Base-by-base conservation (phyloP, 2,797 vertebrate species). In the Anisognathus igniventris region DNA sequence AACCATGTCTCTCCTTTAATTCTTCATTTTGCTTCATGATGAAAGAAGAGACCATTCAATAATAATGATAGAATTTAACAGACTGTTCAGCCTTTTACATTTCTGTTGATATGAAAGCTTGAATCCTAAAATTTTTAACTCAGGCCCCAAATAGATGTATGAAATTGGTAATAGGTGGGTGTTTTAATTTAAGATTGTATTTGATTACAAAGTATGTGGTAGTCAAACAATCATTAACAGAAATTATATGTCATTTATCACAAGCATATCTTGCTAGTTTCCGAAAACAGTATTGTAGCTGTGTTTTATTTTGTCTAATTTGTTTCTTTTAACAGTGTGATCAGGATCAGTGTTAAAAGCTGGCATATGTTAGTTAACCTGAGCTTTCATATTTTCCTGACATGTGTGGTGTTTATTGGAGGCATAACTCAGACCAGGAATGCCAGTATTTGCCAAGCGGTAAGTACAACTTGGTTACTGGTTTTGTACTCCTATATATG, bases 351-450 rank as follows among this genome's bases (percentile, higher is more conserved):
- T 95, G 98, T 98, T 67, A 99, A 99, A 97, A 99, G 98, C 93
- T 99, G 99, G 99, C 99, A 99, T 97, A 99, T 99, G 99, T 96
- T 99, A 90, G 98, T 99, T 95, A 99, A 99, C 97, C 97, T 99
- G 90, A 99, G 98, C 91, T 98, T 99, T 94, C 99, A 99, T 97
- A 97, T 99, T 92, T 98, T 99, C 91, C 98, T 99, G 97, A 99
- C 99, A 20, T 99, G 99, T 37, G 98, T 97, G 64, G 98, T 99
- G 88, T 99, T 99, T 79, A 97, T 99, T 37, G 99, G 98, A 47
- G 99, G 99, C 83, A 97, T 99, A 96, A 99, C 98, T 96, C 99
- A 99, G 97, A 99, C 98, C 2, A 98, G 97, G 83, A 97, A 98
- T 31, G 95, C 98, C 60, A 99, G 98, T 44, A 96, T 99, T 96